A percentile compares a stretch with the other conserved stretches of the same genome.
Evolutionary conservation across 2,113 vertebrate species (phyloP).

Genomic region (Notarius quadriscutis): DNA sequence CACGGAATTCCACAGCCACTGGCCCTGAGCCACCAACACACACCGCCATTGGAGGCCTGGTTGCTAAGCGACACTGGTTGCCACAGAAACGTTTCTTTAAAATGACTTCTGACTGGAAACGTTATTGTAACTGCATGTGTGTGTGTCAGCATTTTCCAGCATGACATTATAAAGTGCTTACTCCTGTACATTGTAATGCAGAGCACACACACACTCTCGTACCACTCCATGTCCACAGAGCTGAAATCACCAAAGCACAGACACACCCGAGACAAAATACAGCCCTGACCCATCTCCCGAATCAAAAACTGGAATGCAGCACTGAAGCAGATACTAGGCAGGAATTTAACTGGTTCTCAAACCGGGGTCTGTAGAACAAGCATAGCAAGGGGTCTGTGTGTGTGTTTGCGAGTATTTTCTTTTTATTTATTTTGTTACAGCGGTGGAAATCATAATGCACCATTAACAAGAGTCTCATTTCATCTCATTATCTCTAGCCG

Average conservation of each 20-base stretch:
- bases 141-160: neutral
- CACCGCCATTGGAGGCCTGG: conserved; percentile 56
- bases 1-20: conserved; percentile 55
- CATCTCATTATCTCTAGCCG: too few relatives aligned
- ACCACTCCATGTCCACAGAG: neutral
- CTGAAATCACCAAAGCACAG: neutral
- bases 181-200: neutral
- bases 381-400: neutral
- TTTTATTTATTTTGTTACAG: neutral
- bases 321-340: neutral
- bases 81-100: conserved; percentile 70
- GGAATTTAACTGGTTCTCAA: neutral
- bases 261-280: neutral
- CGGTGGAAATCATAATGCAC: neutral
- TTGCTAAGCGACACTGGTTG: conserved; percentile 69
- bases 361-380: neutral
- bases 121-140: conserved; percentile 1
- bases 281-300: neutral
- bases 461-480: too few relatives aligned
- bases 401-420: too few relatives aligned
- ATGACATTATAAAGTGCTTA: neutral
- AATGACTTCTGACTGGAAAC: conserved; percentile 60
- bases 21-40: conserved; percentile 34
- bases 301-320: neutral
- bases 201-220: neutral